Base-by-base conservation (phyloP, 2,797 vertebrate species). In the Tinamus major region DNA sequence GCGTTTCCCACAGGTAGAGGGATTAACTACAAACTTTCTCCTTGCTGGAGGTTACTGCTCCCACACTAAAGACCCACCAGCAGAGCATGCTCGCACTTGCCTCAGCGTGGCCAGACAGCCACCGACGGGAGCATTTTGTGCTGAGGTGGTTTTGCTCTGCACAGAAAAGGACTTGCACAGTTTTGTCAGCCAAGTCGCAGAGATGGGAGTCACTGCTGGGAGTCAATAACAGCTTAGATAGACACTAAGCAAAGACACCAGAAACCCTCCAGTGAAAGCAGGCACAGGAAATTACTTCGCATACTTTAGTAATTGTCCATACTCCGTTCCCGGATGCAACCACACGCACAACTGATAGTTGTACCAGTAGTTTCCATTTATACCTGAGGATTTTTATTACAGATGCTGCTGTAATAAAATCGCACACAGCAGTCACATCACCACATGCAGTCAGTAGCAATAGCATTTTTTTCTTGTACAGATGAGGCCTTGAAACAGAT, bases 1-100 rank as follows among this genome's bases (percentile, higher is more conserved):
- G 39, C 21, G 35, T 44, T 93, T 48, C 0, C 1, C 0, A 0
- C 26, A 13, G n/a, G 2, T 0, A 17, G 5, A 48, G 16, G 2
- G 9, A 65, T 49, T 3, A 10, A 65, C 46, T 11, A 70, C 37
- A 82, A 85, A 71, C 24, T 16, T 68, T 44, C 3, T 77, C 46
- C 23, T 56, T 63, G n/a, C 10, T 39, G 63, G 13, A 76, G 41
- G 44, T 62, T 20, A 48, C 20, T 53, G 10, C 24, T 56, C 9
- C 42, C 29, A 41, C 31, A 55, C 17, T 9, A 46, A 48, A 77
- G 23, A n/a, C 48, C 48, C 58, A 51, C 8, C 31, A 46, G 13
- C 92, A 76, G 13, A 19, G 19, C 37, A 55, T 0, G 0, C 55
- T 89, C 51, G 53, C 62, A 7, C 75, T 69, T 69, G 27, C 15